Percentiles rank a stretch among this genome's conserved stretches.
Conservation (phyloP, 2,888 invertebrate species). For the Platycheirus rosarum region DNA sequence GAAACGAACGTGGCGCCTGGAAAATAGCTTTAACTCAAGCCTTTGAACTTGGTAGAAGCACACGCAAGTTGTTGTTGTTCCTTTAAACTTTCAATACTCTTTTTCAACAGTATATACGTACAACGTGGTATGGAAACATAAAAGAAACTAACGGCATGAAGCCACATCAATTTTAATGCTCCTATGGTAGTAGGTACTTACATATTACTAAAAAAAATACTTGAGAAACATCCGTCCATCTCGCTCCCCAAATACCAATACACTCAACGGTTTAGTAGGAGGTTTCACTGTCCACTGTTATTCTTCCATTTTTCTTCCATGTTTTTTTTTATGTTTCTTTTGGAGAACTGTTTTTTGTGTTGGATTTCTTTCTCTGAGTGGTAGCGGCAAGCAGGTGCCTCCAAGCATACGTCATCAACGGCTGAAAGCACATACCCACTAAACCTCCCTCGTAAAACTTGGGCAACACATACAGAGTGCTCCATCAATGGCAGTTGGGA, state of each 20-base stretch:
- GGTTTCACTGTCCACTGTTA: constrained; percentile 48
- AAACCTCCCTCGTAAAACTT: constrained; percentile 15
- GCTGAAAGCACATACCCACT: constrained; percentile 23
- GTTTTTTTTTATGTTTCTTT: constrained; percentile 21
- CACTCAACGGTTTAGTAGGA: constrained; percentile 49
- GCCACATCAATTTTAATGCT: neutral
- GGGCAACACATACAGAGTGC: constrained; percentile 33
- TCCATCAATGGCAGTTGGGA: constrained; percentile 50
- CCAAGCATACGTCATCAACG: constrained; percentile 46
- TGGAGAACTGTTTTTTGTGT: constrained; percentile 26
- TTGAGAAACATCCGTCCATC: neutral
- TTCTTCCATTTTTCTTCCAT: constrained; percentile 57
- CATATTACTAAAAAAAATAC: neutral
- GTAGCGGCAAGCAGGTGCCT: constrained; percentile 50
- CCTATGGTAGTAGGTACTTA: neutral
- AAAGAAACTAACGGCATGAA: no score
- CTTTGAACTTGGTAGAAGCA: no score
- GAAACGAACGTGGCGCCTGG: no score
- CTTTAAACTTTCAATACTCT: no score
- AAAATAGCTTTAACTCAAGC: no score
- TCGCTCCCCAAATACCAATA: neutral
- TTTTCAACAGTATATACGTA: no score
- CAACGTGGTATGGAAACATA: no score
- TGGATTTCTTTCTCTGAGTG: constrained; percentile 28
- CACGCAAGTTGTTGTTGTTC: no score